Evolutionary conservation across 2,113 vertebrate genomes (phyloP), one percentile per base, ranked within the genome.

Genomic region (Ictalurus furcatus): DNA sequence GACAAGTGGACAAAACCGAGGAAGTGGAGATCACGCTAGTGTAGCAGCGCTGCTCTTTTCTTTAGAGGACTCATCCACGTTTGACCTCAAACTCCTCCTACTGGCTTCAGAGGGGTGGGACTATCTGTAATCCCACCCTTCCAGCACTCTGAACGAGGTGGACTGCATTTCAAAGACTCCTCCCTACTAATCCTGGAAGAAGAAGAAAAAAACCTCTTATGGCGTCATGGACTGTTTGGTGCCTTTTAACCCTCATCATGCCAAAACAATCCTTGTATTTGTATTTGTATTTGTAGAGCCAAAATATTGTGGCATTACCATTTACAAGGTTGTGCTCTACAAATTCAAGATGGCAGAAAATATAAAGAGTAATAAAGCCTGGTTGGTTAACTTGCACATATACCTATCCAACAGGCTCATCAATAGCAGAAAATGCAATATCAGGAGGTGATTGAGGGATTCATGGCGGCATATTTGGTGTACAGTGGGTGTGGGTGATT

Each of bases 1-100:
- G 97, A 90, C 93, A 96, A 0, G 74, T 96, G 3, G 98, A 99
- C 94, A 99, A 99, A 94, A 96, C 97, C 0, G 98, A 99, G 93
- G 98, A 99, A 28, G 98, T 99, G 94, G 98, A 99, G 90, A 98
- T 99, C 92, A 99, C 98, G 0, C 96, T 99, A 94, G 98, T 99
- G 95, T 99, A 95, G 97, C 11, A 85, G 88, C 63, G 11, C 78
- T 58, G 74, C 89, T 88, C 86, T 86, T 83, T 78, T 88, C 89
- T 87, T 85, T 80, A 63, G 86, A 59, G 83, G 88, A 87, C 78
- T 90, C 30, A 88, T 89, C 90, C 80, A 92, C 90, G 58, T 84
- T 87, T 90, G 92, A 92, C 91, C 90, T 91, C 90, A 56, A 21
- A 85, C 82, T 37, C 74, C 89, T 88, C 88, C 88, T 90, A 92